Evolutionary conservation across 2,113 vertebrate genomes (phyloP).

Genomic region (Microtus richardsoni): DNA sequence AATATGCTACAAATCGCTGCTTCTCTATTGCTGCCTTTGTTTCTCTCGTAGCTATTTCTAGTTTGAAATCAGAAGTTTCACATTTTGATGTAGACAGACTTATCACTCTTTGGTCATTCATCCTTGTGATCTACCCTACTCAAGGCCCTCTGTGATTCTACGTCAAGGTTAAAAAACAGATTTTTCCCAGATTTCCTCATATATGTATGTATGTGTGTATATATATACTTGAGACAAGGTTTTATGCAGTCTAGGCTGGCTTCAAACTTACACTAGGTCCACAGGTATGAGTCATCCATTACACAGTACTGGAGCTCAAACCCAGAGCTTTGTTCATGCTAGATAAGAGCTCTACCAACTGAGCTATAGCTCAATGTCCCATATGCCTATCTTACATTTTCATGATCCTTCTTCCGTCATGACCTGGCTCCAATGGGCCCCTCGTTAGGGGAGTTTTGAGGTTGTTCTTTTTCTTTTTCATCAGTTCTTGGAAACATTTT

Average conservation of each 20-base stretch:
- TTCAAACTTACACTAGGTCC: not conserved
- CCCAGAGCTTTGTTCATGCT: not conserved
- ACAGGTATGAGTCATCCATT: not conserved
- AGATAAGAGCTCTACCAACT: not conserved
- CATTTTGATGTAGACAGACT: not conserved
- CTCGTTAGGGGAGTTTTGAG: not conserved
- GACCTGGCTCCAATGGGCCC: not conserved
- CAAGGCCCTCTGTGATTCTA: not conserved
- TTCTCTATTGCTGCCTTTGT: not conserved
- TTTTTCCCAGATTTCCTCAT: not conserved
- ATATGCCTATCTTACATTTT: not conserved
- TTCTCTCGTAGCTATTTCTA: not conserved
- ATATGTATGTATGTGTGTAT: too few relatives aligned
- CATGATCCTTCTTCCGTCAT: not conserved
- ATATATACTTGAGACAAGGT: not conserved
- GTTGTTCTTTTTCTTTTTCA: not conserved
- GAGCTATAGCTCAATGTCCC: not conserved
- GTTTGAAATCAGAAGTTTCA: not conserved
- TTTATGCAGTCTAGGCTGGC: too few relatives aligned
- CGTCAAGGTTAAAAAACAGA: not conserved
- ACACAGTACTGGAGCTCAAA: not conserved
- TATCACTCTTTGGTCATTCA: not conserved
- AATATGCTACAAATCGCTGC: not conserved
- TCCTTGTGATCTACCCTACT: not conserved
- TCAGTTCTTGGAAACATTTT: slow-evolving; percentile 3